Base-by-base conservation (phyloP, 2,888 invertebrate species). In the Byasa hedistus region DNA sequence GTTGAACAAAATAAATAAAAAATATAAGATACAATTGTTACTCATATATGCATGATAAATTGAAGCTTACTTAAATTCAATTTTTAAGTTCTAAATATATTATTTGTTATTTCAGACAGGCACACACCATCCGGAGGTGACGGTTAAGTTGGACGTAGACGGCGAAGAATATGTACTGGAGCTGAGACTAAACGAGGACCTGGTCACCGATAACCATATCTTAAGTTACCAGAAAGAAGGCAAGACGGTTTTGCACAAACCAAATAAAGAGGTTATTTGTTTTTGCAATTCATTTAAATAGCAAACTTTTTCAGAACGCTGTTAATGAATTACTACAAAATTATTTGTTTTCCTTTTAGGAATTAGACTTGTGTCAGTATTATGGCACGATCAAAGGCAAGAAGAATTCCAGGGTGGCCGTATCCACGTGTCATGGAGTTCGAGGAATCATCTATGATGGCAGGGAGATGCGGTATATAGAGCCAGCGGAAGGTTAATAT, bases 371-470 rank as follows among this genome's bases (percentile, higher is more conserved):
- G 75, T 96, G 96, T 82, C 96, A 96, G 80, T 96, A 96, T 80
- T 93, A 94, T 76, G 98, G 98, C 66, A 93, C 92, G 70, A 93
- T 98, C 65, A 92, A 95, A 70, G 95, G 93, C 68, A 91, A 93
- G 72, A 91, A 93, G 1, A 90, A 93, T 66, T 97, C 98, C 4
- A 95, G 95, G 94, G 97, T 94, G 64, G 97, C 97, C 1, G 81
- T 98, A 61, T 97, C 98, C 61, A 97, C 97, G 5, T 98, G 98
- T 81, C 87, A 93, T 62, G 95, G 95, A 58, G 85, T 95, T 54
- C 94, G 95, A 61, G 98, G 98, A 10, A 93, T 96, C 69, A 93
- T 98, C 70, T 96, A 93, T 81, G 97, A 97, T 81, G 97, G 97
- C 39, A 82, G 92, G 69, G 93, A 93, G 68, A 93, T 96, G 84